Evolutionary conservation across 2,888 invertebrate species (phyloP), one percentile per base, ranked within the genome.

Genomic region (Cantharis rustica): DNA sequence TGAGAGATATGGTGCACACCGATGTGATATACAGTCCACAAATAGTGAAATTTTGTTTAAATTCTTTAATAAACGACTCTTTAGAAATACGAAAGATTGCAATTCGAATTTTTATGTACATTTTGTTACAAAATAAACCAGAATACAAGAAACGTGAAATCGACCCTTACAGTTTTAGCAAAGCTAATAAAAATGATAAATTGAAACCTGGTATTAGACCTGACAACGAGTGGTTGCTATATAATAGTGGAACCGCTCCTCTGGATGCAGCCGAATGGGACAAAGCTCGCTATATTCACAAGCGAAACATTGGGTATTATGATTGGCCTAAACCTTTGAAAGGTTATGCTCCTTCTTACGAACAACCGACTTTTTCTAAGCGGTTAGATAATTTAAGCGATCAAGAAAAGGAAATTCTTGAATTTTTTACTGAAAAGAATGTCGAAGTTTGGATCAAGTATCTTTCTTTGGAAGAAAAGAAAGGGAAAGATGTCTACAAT

Each of bases 391-490:
- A 92, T 13, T 88, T 95, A 85, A 90, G 89, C 10, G 91, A 91
- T 15, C 90, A 90, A n/a, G 95, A 96, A 84, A 88, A 88, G 3
- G 90, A 91, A 73, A 88, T 96, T 10, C 91, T 90, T 80, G 90
- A 91, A 61, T 94, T 94, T 85, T 95, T 97, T 87, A 90, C 84
- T 0, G 89, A 93, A 80, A 89, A 89, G 0, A 94, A 93, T 85
- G 89, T 97, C 0, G 91, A 93, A 17, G 92, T 92, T 79, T 89
- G 97, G 11, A 90, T 96, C 1, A 89, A 90, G 11, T 95, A 92
- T 87, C 90, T 95, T 77, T 93, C 95, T 0, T 89, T 96, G 69
- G 97, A 97, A 85, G 96, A 96, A 84, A 95, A 95, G 86, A 96
- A 96, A 84, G 95, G 95, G 20, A 93, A 92, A 77, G 96, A 96